Conservation (phyloP, 2,797 vertebrate genomes). For the Dicrostonyx torquatus region DNA sequence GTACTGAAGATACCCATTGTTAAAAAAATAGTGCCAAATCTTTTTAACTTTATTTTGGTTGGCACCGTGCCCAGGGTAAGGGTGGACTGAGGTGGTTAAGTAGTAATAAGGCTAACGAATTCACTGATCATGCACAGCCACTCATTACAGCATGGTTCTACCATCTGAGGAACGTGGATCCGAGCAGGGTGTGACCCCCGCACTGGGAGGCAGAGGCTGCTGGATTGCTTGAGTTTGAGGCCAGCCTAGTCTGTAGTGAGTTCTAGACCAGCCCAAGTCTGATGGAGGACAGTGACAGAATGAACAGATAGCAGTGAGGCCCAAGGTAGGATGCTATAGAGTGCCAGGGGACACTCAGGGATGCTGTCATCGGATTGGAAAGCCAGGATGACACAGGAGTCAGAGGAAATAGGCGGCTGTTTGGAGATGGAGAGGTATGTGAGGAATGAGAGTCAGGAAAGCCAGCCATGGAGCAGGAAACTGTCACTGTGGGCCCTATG, state of each 20-base stretch:
- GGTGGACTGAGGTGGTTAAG: neutral
- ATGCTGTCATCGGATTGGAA: neutral
- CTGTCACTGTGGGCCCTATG: too few relatives aligned
- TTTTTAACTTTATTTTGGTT: conserved; percentile 37
- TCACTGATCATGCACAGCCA: neutral
- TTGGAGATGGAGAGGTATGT: neutral
- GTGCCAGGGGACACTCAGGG: neutral
- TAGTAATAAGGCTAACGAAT: neutral
- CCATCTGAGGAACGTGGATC: neutral
- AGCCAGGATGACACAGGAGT: neutral
- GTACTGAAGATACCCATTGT: neutral
- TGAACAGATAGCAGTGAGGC: neutral
- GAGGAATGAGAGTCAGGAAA: neutral
- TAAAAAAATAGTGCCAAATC: neutral
- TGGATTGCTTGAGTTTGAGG: neutral
- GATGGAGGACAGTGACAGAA: neutral
- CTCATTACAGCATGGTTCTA: neutral
- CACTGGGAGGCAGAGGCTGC: neutral
- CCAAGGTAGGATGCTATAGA: neutral
- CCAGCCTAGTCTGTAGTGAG: neutral
- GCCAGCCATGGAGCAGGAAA: neutral
- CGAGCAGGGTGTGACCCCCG: neutral
- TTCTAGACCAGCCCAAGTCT: neutral
- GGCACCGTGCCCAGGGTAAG: neutral
- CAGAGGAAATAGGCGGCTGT: too few relatives aligned